Evolutionary conservation across 2,888 invertebrate genomes (phyloP).

Genomic region (Resseliella maxima): DNA sequence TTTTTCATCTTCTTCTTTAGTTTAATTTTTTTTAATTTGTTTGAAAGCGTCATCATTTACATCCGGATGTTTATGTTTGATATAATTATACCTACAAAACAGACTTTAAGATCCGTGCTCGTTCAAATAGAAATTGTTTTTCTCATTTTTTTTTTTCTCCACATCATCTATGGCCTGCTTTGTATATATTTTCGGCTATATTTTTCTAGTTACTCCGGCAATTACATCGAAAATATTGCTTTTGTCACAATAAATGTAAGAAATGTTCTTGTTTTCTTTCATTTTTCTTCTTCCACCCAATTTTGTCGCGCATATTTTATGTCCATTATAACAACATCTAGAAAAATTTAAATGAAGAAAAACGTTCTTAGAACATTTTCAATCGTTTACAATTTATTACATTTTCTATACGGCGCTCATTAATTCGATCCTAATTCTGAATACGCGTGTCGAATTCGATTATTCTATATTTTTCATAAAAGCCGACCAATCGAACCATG

Average conservation of each 20-base stretch:
- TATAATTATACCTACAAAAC: neutral
- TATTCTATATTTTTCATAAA: neutral
- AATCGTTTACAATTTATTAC: slow-evolving; percentile 28
- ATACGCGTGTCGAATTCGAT: slow-evolving; percentile 48
- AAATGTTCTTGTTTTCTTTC: neutral
- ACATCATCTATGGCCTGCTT: neutral
- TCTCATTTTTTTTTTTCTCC: neutral
- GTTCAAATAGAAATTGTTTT: neutral
- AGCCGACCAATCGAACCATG: slow-evolving; percentile 16
- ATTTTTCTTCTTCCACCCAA: neutral
- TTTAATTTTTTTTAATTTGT: neutral
- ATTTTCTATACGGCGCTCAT: neutral
- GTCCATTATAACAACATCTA: slow-evolving; percentile 16
- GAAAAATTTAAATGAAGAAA: neutral
- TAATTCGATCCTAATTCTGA: slow-evolving; percentile 35
- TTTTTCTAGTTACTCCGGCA: neutral
- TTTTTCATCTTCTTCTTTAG: too few species aligned
- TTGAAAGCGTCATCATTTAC: slow-evolving; percentile 1
- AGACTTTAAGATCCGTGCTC: neutral
- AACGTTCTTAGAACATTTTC: neutral
- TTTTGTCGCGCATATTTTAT: neutral
- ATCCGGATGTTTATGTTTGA: slow-evolving; percentile 28
- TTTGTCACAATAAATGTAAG: neutral
- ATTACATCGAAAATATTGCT: neutral
- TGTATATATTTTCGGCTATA: neutral